Conservation (phyloP, 2,888 invertebrate species). For the Priocnemis perturbator region DNA sequence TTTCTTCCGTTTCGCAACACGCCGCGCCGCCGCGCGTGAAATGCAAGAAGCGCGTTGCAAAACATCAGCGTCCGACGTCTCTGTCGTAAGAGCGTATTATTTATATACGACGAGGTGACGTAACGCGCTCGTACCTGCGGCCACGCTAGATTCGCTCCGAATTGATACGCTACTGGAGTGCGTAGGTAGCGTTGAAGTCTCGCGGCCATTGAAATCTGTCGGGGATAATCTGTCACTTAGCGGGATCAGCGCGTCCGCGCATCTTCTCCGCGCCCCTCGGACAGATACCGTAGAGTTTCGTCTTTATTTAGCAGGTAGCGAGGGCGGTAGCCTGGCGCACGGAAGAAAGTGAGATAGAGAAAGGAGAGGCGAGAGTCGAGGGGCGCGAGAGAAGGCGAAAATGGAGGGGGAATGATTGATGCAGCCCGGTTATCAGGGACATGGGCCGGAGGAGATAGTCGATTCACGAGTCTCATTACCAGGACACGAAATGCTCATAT, state of each 20-base stretch:
- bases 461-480: constrained; percentile 67
- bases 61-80: too few relatives aligned
- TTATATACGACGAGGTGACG: too few relatives aligned
- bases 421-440: constrained; percentile 57
- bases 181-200: too few relatives aligned
- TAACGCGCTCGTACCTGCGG: too few relatives aligned
- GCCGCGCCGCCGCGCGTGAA: too few relatives aligned
- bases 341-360: constrained; percentile 12
- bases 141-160: too few relatives aligned
- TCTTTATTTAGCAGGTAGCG: constrained; percentile 58
- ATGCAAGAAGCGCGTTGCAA: too few relatives aligned
- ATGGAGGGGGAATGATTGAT: constrained; percentile 37
- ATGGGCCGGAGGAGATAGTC: constrained; percentile 57
- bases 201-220: constrained; percentile 2
- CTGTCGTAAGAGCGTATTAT: too few relatives aligned
- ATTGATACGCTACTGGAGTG: too few relatives aligned
- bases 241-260: background rate
- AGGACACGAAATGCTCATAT: constrained; percentile 73
- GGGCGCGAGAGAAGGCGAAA: constrained; percentile 6
- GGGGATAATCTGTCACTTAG: constrained; percentile 5
- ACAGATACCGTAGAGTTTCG: constrained; percentile 48
- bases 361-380: background rate
- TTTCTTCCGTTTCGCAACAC: too few relatives aligned
- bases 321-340: background rate
- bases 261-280: constrained; percentile 29